Evolutionary conservation across 2,113 vertebrate species (phyloP).

Genomic region (Actenoides hombroni): DNA sequence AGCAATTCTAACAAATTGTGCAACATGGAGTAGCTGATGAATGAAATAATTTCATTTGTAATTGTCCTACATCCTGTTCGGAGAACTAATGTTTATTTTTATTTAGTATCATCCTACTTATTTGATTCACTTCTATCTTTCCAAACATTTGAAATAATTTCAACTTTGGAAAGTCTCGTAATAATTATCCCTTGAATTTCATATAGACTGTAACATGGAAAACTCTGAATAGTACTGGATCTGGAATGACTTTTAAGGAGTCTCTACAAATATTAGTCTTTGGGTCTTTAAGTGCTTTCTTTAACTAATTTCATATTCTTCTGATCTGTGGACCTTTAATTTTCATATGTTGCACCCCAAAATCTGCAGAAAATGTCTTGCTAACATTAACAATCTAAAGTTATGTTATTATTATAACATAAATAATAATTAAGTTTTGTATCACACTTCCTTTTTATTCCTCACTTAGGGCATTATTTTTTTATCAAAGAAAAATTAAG

Average conservation of each 20-base stretch:
- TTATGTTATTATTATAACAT: neutral
- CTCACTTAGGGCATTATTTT: neutral
- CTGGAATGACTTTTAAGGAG: neutral
- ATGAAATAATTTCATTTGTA: neutral
- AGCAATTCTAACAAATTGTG: neutral
- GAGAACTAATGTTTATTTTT: neutral
- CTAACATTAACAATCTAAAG: neutral
- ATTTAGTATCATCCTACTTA: neutral
- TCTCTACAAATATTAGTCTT: neutral
- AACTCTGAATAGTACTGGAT: neutral
- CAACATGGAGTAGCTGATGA: neutral
- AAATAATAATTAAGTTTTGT: neutral
- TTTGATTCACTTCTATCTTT: neutral
- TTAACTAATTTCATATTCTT: neutral
- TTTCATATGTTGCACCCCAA: neutral
- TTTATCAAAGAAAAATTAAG: neutral
- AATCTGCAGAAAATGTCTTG: neutral
- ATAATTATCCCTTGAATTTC: neutral
- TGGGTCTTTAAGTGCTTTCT: neutral
- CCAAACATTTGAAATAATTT: neutral
- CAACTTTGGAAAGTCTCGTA: neutral
- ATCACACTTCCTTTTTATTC: neutral
- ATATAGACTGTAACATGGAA: neutral
- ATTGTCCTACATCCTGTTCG: neutral
- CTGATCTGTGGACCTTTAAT: neutral